Evolutionary conservation across 1,140 invertebrate genomes (phyloP).

Genomic region (Drosophila takahashii): DNA sequence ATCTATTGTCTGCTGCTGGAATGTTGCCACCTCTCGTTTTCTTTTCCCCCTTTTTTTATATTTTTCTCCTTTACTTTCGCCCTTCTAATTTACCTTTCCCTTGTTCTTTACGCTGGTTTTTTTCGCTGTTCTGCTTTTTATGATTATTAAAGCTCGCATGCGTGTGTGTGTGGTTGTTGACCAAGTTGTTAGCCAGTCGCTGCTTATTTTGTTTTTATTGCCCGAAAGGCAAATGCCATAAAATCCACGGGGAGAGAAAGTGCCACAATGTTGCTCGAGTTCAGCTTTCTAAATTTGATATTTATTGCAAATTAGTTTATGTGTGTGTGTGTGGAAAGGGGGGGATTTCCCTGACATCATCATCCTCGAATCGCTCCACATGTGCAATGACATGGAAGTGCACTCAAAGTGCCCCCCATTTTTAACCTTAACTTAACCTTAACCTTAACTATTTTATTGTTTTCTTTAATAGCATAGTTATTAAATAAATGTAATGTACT

Average conservation of each 20-base stretch:
- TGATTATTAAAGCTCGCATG: slow-evolving; percentile 63
- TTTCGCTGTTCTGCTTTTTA: slow-evolving; percentile 43
- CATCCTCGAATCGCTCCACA: neutral
- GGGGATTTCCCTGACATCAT: slow-evolving; percentile 14
- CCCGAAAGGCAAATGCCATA: slow-evolving; percentile 23
- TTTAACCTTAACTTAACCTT: neutral
- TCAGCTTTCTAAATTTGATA: slow-evolving; percentile 23
- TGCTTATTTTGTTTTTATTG: slow-evolving; percentile 34
- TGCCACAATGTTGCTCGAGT: neutral
- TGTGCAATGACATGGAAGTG: slow-evolving; percentile 19
- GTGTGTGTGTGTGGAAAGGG: neutral
- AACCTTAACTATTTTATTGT: too few species aligned
- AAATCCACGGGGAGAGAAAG: slow-evolving; percentile 1
- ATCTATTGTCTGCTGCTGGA: slow-evolving; percentile 52
- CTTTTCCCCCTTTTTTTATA: slow-evolving; percentile 1
- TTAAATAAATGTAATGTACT: too few species aligned
- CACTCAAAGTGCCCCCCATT: neutral
- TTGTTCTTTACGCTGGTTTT: slow-evolving; percentile 34
- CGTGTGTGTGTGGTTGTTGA: slow-evolving; percentile 8
- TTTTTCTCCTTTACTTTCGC: slow-evolving; percentile 4
- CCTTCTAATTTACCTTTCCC: slow-evolving; percentile 43
- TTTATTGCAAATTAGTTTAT: slow-evolving; percentile 43
- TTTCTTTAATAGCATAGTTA: too few species aligned
- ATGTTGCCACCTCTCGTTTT: slow-evolving; percentile 25
- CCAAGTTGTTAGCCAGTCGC: slow-evolving; percentile 23